A percentile compares a stretch with the other conserved stretches of the same genome.
Conservation (phyloP, 2,797 vertebrate species). For the Octomys mimax region DNA sequence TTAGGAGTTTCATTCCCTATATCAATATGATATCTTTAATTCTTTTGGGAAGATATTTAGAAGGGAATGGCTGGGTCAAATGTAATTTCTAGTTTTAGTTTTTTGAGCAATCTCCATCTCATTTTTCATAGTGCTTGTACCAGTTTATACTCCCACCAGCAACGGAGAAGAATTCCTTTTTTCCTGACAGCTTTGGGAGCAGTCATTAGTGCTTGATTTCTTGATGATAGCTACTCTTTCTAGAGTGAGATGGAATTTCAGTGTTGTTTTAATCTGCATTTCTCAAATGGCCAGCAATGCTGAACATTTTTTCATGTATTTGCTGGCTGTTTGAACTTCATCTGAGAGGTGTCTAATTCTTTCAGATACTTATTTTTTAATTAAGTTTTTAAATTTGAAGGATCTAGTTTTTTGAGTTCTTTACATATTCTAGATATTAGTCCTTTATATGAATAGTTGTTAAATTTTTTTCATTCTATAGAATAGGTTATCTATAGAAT, state of each 20-base stretch:
- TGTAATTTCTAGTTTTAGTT: background rate
- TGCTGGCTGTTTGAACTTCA: background rate
- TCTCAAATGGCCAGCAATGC: background rate
- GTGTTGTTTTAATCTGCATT: background rate
- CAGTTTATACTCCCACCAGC: background rate
- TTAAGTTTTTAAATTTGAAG: background rate
- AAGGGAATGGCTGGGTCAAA: background rate
- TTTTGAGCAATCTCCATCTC: background rate
- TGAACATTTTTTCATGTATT: background rate
- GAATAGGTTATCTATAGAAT: background rate
- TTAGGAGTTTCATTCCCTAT: no score
- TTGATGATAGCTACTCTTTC: background rate
- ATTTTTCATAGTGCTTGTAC: background rate
- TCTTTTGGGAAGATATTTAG: background rate
- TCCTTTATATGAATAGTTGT: background rate
- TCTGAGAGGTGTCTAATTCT: background rate
- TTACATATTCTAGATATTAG: background rate
- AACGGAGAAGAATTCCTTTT: background rate
- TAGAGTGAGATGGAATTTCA: background rate
- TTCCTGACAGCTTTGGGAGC: background rate
- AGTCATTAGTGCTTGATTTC: background rate
- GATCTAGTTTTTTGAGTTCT: background rate
- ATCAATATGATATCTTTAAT: background rate
- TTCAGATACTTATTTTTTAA: background rate
- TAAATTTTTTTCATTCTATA: background rate